Base-by-base conservation (phyloP, 1,140 invertebrate species). In the Trichonephila clavipes region DNA sequence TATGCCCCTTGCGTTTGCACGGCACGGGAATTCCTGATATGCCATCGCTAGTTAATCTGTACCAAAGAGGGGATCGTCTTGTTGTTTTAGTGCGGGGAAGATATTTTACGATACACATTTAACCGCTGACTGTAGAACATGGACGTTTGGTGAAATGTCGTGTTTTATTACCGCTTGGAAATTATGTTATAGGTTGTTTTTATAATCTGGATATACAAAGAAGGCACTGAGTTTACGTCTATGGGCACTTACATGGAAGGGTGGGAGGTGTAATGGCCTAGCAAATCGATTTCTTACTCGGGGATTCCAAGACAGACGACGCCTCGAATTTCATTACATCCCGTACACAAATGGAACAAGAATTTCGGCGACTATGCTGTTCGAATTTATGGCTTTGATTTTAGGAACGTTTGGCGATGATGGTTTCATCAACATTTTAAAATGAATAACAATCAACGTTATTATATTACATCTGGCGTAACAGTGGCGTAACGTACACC, bases 51-150 rank as follows among this genome's bases (percentile, higher is more conserved):
- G 82, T 85, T 85, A 85, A 77, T 77, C 69, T 85, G 40, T 85
- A 58, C 82, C 21, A 34, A n/a, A 85, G 82, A 58, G 21, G 44
- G 82, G 40, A 85, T n/a, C 82, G n/a, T 51, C 19, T 87, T 34
- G 51, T 87, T 87, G 51, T 59, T 87, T 87, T 87, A 59, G 58
- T 87, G 28, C 44, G 24, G 19, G 24, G 21, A 40, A n/a, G 58
- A 59, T 58, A 58, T 87, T 87, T 87, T 87, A 87, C 58, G 85
- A 87, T 87, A 59, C 85, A 64, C 28, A 87, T 87, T 87, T 64
- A 87, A 28, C 59, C 44, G 69, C 16, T 28, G 69, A 16, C 28
- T 77, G 69, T 77, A 77, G 28, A 77, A 77, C 69, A 77, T 16
- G 16, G 40, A 28, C 69, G 28, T 77, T 77, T 77, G 69, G 69